Conservation (phyloP, 2,797 vertebrate species). For the Sparidentex hasta region DNA sequence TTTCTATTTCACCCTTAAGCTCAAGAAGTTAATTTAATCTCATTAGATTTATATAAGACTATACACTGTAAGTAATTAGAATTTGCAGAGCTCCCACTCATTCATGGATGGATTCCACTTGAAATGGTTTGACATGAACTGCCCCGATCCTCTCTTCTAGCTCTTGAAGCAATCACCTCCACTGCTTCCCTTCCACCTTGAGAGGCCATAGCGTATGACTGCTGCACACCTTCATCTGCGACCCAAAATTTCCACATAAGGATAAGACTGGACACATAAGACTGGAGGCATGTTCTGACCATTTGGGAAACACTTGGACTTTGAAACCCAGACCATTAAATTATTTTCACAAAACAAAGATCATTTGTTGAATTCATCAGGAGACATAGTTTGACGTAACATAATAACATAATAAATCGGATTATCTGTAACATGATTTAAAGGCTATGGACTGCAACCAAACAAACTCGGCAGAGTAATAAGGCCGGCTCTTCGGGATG, state of each 20-base stretch:
- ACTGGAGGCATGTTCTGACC: neutral
- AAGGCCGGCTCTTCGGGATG: constrained; percentile 14
- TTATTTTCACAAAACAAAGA: neutral
- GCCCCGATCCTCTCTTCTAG: neutral
- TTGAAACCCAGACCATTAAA: neutral
- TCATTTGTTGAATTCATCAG: constrained; percentile 9
- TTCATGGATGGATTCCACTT: neutral
- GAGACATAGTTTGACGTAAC: neutral
- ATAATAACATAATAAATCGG: constrained; percentile 29
- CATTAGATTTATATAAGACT: constrained; percentile 1
- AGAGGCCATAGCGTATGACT: too few species aligned
- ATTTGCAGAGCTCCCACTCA: neutral
- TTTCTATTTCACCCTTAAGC: neutral
- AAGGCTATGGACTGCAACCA: constrained; percentile 18
- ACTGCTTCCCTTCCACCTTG: neutral
- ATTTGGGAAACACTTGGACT: neutral
- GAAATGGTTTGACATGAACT: neutral
- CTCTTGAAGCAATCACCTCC: neutral
- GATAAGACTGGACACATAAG: neutral
- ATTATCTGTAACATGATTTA: constrained; percentile 56
- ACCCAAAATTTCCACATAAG: neutral
- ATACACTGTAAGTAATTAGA: too few species aligned
- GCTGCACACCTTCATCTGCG: neutral
- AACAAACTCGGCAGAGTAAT: constrained; percentile 40
- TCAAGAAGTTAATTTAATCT: neutral